These are phyloP conservation scores for Paramuricea clavata DNA, from an alignment of 92 coral and sea anemone species.

Conservation along the genomic window DNA sequence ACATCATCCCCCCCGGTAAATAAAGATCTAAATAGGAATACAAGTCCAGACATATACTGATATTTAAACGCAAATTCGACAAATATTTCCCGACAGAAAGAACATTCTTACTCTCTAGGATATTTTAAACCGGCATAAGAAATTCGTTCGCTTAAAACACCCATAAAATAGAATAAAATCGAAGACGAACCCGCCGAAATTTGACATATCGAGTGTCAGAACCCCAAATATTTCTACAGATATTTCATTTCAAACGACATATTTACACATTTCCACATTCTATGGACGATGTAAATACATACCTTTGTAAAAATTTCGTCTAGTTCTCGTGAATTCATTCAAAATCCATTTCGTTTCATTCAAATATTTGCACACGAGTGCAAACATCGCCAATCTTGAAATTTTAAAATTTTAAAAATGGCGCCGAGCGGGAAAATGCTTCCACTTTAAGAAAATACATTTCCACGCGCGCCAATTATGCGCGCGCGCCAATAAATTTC, in stretches of 20 bases:
- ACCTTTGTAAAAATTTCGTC: not conserved
- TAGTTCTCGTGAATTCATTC: not conserved
- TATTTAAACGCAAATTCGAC: too few species aligned
- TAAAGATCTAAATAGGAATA: too few species aligned
- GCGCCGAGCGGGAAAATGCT: conserved; percentile 5
- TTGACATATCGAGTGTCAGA: not conserved
- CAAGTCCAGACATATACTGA: too few species aligned
- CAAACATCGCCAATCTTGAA: not conserved
- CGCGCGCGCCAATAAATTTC: too few species aligned
- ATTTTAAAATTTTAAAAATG: not conserved
- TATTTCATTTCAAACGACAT: not conserved
- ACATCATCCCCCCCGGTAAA: too few species aligned
- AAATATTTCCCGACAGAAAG: too few species aligned
- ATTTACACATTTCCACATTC: not conserved
- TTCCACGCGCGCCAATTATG: not conserved
- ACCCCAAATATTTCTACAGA: not conserved
- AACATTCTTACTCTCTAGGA: too few species aligned
- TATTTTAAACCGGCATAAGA: too few species aligned
- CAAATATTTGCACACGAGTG: conserved; percentile 3
- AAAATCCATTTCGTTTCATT: not conserved
- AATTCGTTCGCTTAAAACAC: too few species aligned
- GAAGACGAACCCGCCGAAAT: not conserved
- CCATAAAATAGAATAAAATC: too few species aligned
- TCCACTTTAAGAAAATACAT: not conserved
- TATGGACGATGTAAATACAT: not conserved